Evolutionary conservation across 2,888 invertebrate genomes (phyloP), one percentile per base, ranked within the genome.

Genomic region (Agonopterix alstromeriana): DNA sequence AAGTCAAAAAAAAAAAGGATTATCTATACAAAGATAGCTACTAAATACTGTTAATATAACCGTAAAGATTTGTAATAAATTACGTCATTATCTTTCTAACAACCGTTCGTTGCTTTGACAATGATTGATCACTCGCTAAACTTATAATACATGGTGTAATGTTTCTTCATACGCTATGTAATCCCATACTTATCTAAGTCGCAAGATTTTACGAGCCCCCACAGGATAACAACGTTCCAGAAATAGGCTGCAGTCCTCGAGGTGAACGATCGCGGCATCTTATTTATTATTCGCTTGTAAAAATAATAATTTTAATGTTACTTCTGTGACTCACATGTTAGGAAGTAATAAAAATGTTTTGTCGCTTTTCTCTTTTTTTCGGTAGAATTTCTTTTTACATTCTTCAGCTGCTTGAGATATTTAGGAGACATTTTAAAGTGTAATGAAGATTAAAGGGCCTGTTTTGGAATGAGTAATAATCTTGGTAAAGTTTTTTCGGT

Each of bases 221-320:
- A 50, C 55, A 60, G 63, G 62, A 63, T 63, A 65, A 66, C 63
- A 62, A 63, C 47, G 57, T n/a, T 38, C 49, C 69, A 60, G 60
- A 69, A 72, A 74, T 74, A 72, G 65, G 49, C 48, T 46, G 54
- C 53, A 47, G 46, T 48, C 42, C 41, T 48, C 45, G 70, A 70
- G 80, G 78, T 81, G 71, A 81, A 79, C 47, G 79, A 61, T 65
- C 77, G 52, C 54, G 43, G 48, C 48, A 54, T 53, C 66, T 60
- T 64, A 67, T 67, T 67, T 67, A 63, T 70, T 65, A 72, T 73
- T 70, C 60, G 65, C 68, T 73, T 73, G 70, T 78, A 78, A 83
- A 82, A 82, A 76, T 73, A 76, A 38, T 72, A 68, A 73, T 67
- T 66, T 61, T 56, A 52, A 58, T 45, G 11, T 43, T 35, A 12